Conservation (phyloP, 1,140 invertebrate species). For the Drosophila neocordata region DNA sequence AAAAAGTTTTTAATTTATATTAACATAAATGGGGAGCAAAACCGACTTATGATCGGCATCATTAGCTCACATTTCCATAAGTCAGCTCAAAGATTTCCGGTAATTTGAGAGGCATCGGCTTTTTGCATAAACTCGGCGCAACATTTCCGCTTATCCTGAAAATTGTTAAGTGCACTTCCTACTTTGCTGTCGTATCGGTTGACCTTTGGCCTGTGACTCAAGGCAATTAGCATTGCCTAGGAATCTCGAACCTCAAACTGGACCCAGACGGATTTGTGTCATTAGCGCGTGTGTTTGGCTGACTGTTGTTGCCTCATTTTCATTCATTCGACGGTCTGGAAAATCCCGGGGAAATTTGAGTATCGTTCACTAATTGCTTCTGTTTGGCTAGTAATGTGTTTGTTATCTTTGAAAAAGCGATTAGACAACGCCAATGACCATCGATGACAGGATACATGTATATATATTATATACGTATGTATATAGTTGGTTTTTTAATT, state of each 20-base stretch:
- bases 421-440: constrained; percentile 33
- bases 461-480: not conserved
- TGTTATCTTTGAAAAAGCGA: constrained; percentile 69
- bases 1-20: constrained; percentile 15
- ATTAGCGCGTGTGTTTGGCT: constrained; percentile 48
- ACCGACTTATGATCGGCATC: not conserved
- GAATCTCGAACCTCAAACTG: constrained; percentile 4
- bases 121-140: constrained; percentile 66
- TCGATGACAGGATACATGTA: not conserved
- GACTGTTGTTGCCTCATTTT: constrained; percentile 36
- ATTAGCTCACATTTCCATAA: constrained; percentile 51
- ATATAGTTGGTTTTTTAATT: constrained; percentile 50
- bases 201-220: constrained; percentile 54
- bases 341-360: constrained; percentile 66
- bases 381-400: constrained; percentile 49
- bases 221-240: constrained; percentile 56
- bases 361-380: constrained; percentile 65
- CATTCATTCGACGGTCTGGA: constrained; percentile 67
- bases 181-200: not conserved
- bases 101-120: constrained; percentile 50
- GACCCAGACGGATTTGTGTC: constrained; percentile 72
- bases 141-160: constrained; percentile 58
- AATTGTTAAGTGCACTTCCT: constrained; percentile 57
- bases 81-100: constrained; percentile 56
- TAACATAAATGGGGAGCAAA: not conserved